These are phyloP conservation scores for Glaucidium brasilianum DNA, from an alignment of 2,113 vertebrate species.

Conservation along the genomic window DNA sequence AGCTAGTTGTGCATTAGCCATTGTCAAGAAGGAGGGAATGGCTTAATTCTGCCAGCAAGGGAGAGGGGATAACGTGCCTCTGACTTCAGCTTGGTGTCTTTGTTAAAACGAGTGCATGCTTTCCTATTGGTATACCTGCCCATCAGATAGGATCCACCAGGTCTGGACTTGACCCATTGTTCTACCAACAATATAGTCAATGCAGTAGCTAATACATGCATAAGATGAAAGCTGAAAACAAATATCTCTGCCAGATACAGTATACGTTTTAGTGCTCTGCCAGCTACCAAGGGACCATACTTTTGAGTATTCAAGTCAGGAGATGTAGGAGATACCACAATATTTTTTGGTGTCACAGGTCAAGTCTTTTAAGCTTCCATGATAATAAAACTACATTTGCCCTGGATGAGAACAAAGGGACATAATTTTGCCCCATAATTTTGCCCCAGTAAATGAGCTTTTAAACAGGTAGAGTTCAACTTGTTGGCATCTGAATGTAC, in stretches of 20 bases:
- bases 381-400: background rate
- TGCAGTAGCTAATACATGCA: background rate
- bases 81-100: background rate
- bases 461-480: background rate
- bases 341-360: background rate
- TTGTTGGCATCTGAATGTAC: slow-evolving; percentile 11
- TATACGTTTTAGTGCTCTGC: background rate
- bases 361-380: background rate
- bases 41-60: background rate
- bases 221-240: slow-evolving; percentile 34
- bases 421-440: background rate
- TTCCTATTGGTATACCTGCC: background rate
- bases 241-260: background rate
- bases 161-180: slow-evolving; percentile 25
- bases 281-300: background rate
- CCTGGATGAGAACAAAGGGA: background rate
- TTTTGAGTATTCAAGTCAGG: background rate
- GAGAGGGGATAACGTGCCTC: background rate
- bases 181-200: background rate
- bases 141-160: slow-evolving; percentile 1
- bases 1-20: background rate
- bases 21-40: rapidly evolving
- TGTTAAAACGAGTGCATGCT: background rate
- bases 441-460: background rate
- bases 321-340: background rate